Conservation (phyloP, 2,888 invertebrate genomes). For the Byasa hedistus region DNA sequence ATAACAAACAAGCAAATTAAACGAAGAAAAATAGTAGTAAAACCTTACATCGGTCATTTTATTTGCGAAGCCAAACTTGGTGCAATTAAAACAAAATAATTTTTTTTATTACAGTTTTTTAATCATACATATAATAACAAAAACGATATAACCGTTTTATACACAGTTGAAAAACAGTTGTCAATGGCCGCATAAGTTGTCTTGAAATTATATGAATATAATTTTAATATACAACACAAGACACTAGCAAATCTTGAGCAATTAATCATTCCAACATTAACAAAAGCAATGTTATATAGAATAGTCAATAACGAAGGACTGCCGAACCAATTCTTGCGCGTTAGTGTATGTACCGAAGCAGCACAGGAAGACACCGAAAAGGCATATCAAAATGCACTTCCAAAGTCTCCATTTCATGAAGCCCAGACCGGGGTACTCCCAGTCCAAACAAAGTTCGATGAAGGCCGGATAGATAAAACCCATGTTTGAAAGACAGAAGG, state of each 20-base stretch:
- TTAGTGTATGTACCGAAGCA: slow-evolving; percentile 44
- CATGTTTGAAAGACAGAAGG: slow-evolving; percentile 48
- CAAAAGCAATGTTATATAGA: neutral
- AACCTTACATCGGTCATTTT: too few species aligned
- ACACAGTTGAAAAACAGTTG: too few species aligned
- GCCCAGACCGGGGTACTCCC: slow-evolving; percentile 52
- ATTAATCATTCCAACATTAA: neutral
- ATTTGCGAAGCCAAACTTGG: too few species aligned
- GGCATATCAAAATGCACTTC: slow-evolving; percentile 37
- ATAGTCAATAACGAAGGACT: slow-evolving; percentile 14
- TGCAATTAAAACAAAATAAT: too few species aligned
- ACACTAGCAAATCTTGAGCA: neutral
- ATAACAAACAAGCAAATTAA: too few species aligned
- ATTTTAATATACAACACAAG: too few species aligned
- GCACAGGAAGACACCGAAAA: slow-evolving; percentile 40
- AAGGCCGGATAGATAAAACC: slow-evolving; percentile 55
- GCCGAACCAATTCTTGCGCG: slow-evolving; percentile 33
- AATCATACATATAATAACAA: too few species aligned
- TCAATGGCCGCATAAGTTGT: too few species aligned
- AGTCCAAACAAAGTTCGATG: slow-evolving; percentile 48
- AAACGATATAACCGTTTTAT: too few species aligned
- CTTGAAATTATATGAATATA: too few species aligned
- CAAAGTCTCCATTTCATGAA: slow-evolving; percentile 45
- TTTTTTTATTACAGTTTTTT: too few species aligned
- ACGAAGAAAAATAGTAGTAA: too few species aligned